phyloP scores from a whole-genome alignment of 1,140 invertebrate genomes.

The Capitella teleta region DNA sequence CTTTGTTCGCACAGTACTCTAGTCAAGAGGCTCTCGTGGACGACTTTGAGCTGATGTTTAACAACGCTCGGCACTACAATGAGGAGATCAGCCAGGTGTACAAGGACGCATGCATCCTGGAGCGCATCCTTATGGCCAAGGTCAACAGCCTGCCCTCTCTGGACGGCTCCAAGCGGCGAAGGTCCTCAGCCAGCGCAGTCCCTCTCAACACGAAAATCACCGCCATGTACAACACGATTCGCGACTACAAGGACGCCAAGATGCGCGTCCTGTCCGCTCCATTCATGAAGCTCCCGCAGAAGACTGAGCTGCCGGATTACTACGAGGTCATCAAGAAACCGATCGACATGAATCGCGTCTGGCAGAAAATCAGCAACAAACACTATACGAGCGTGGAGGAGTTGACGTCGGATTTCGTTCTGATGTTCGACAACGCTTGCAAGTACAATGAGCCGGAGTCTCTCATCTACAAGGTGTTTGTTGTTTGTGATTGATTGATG shows the following conservation, averaged over 20 bases:
- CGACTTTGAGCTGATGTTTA: slow-evolving; percentile 81
- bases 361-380: slow-evolving; percentile 66
- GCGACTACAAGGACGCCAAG: slow-evolving; percentile 56
- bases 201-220: slow-evolving; percentile 58
- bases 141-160: slow-evolving; percentile 43
- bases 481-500: not conserved
- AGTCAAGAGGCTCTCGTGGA: slow-evolving; percentile 54
- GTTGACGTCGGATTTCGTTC: slow-evolving; percentile 78
- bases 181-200: not conserved
- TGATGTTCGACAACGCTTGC: slow-evolving; percentile 99
- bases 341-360: slow-evolving; percentile 92
- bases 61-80: slow-evolving; percentile 89
- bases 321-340: slow-evolving; percentile 96
- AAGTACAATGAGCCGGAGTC: slow-evolving; percentile 99
- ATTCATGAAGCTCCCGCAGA: slow-evolving; percentile 57
- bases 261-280: slow-evolving; percentile 45
- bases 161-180: slow-evolving; percentile 7
- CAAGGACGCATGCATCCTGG: slow-evolving; percentile 80
- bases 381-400: slow-evolving; percentile 79
- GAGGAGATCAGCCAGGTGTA: slow-evolving; percentile 91
- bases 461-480: slow-evolving; percentile 80
- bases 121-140: slow-evolving; percentile 72
- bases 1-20: slow-evolving; percentile 47
- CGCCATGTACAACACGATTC: slow-evolving; percentile 77
- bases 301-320: slow-evolving; percentile 78